A percentile compares a stretch with the other conserved stretches of the same genome.
These are phyloP conservation scores for Agrypnia vestita DNA, from an alignment of 1,140 invertebrate genomes.

Conservation along the genomic window DNA sequence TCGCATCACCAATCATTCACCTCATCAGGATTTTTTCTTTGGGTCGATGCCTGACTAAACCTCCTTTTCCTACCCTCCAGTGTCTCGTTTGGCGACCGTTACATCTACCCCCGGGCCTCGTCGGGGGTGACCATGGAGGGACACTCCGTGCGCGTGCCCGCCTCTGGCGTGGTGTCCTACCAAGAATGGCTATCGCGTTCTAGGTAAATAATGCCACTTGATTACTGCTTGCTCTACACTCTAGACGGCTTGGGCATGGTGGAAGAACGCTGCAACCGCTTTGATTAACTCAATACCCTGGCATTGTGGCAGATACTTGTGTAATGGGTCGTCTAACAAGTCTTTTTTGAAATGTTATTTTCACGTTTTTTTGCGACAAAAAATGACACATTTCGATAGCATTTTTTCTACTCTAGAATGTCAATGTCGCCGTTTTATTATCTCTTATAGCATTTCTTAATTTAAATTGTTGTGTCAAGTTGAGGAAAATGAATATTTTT, in stretches of 20 bases:
- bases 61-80: constrained; percentile 61
- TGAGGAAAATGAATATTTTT: too few relatives aligned
- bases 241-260: constrained; percentile 2
- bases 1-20: background rate
- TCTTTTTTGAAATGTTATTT: too few relatives aligned
- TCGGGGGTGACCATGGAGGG: constrained; percentile 64
- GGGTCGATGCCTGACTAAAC: constrained; percentile 36
- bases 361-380: too few relatives aligned
- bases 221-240: constrained; percentile 29
- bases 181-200: constrained; percentile 65
- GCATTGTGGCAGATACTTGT: too few relatives aligned
- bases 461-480: too few relatives aligned
- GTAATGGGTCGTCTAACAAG: too few relatives aligned
- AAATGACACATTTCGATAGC: too few relatives aligned
- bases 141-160: constrained; percentile 63
- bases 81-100: constrained; percentile 66
- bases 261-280: constrained; percentile 22
- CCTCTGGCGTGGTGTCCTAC: constrained; percentile 66
- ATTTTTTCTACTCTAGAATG: too few relatives aligned
- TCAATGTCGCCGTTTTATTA: too few relatives aligned
- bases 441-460: too few relatives aligned
- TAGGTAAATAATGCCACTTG: constrained; percentile 56
- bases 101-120: constrained; percentile 60
- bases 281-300: constrained; percentile 27
- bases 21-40: background rate